Base-by-base conservation (phyloP, 2,888 invertebrate species). In the Molorchus minor region DNA sequence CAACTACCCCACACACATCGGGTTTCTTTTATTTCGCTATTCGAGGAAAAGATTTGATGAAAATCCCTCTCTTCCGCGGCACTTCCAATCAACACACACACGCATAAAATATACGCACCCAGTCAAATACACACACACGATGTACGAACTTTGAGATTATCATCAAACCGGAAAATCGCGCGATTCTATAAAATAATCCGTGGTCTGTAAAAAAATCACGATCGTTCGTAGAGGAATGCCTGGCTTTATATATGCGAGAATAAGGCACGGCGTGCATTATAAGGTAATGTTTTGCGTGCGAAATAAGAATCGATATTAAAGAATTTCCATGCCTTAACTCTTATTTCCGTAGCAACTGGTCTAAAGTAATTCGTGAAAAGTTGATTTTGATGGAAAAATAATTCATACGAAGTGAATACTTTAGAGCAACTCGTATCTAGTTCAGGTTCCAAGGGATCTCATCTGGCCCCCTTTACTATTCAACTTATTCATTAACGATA, bases 1-100 rank as follows among this genome's bases (percentile, higher is more conserved):
- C 53, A 67, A 65, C 68, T 67, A 64, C 69, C 66, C 68, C 58
- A 66, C 69, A 67, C 68, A 71, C 68, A 56, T 69, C 64, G 67
- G 67, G 66, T 67, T 71, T 67, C 70, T 67, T 72, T 72, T 73
- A 72, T 71, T 72, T 71, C 66, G 68, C 60, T 66, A 71, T 66
- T 68, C 70, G 70, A 53, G 57, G 60, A 65, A 68, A 66, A 64
- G 64, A 64, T 68, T 68, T 70, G 69, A 71, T 71, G 69, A 66
- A 70, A 71, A 70, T 67, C 64, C 66, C 61, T 55, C 41, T 53
- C 51, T 61, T 33, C 52, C 43, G 30, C 44, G 33, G 16, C 30
- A 57, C 58, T 52, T 44, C 65, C 64, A 69, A 67, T 65, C 63
- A 67, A 60, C 57, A 54, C 54, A 44, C 43, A 25, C 8, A 8